Evolutionary conservation across 2,888 invertebrate genomes (phyloP), one percentile per base, ranked within the genome.

Genomic region (Cylloceria caligata): DNA sequence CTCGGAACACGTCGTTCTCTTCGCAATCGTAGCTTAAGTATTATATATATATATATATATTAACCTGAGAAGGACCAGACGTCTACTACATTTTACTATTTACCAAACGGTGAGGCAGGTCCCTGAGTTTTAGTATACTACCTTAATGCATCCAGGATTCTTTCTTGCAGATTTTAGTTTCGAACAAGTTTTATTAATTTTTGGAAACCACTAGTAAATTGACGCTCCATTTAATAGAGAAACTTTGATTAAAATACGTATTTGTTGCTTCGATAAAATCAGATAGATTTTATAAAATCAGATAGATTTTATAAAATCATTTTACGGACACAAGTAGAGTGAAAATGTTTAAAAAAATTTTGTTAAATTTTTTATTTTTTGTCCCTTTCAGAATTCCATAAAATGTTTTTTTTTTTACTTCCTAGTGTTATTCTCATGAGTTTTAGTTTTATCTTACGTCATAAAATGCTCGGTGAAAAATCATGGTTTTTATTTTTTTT

Each of bases 1-100:
- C 34, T 57, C 30, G 30, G 16, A 57, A 57, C 34, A 60, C 60
- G 34, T 57, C 16, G 36, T 60, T 60, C 7, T 34, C 7, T 19
- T 39, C 36, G 49, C 21, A 52, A 75, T 34, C 36, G 13, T 62
- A 39, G 34, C 27, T 72, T 45, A 19, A 13, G 5, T 34, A 60
- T 21, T 7, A 60, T 47, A 47, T 34, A 45, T 73, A 19, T 62
- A 19, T 7, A 60, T 47, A 47, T 34, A 45, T 73, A 19, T 62
- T 21, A 13, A 47, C 0, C 24, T 19, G 19, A 3, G 7, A 60
- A 73, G 24, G 19, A 34, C 24, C 55, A 36, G 21, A 34, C 16
- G 24, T 4, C 21, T 62, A 36, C 34, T 19, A 27, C 27, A 39
- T 64, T 72, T 47, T 24, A 74, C 24, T 39, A 64, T 52, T 52